phyloP scores from a whole-genome alignment of 2,113 vertebrate species.

The Brachypodius melanocephalos region DNA sequence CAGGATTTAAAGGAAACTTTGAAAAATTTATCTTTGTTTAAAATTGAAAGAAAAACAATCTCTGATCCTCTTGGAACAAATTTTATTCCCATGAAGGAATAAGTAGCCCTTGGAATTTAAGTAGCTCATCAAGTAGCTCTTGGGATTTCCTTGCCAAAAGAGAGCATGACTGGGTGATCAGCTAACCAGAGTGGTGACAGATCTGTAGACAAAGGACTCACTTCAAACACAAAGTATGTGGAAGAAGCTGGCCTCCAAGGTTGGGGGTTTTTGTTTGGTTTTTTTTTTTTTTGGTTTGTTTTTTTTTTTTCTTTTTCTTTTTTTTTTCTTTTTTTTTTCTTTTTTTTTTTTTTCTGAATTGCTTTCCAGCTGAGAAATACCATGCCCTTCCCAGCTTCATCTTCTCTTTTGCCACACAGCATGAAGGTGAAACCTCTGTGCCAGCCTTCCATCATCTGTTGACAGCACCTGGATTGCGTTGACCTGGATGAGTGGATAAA shows the following conservation, averaged over 20 bases:
- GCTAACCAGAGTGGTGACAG: neutral
- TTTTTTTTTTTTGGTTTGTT: too few relatives aligned
- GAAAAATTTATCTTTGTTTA: neutral
- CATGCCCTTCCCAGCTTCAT: neutral
- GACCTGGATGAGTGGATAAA: neutral
- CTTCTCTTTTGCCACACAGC: neutral
- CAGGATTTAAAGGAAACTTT: neutral
- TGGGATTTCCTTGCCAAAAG: neutral
- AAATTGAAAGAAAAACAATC: neutral
- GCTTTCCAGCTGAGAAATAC: neutral
- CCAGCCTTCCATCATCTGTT: neutral
- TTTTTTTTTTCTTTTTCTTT: too few relatives aligned
- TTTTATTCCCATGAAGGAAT: neutral
- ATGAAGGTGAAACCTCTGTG: neutral
- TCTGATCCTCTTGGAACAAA: neutral
- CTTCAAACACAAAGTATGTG: neutral
- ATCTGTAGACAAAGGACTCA: neutral
- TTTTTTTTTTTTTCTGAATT: neutral
- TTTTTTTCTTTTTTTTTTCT: too few relatives aligned
- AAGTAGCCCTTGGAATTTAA: neutral
- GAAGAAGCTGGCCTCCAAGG: neutral
- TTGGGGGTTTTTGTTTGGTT: too few relatives aligned
- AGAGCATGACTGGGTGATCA: neutral
- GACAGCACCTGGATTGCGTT: neutral
- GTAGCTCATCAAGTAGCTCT: neutral